Conservation (phyloP, 1,140 invertebrate species). For the Lordiphosa clarofinis region DNA sequence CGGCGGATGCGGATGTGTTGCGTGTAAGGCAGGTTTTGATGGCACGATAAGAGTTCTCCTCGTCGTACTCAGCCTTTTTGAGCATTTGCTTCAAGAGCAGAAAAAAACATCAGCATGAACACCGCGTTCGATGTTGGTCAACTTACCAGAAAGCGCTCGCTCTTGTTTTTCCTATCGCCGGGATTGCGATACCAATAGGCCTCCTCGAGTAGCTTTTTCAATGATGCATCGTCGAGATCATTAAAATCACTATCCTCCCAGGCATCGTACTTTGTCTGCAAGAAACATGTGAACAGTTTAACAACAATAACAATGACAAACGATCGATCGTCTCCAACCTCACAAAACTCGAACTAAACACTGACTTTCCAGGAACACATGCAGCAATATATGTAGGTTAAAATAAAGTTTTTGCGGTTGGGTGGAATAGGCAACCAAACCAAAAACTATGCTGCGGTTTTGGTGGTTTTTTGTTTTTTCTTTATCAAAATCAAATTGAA, state of each 20-base stretch:
- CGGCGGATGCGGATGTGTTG: slow-evolving; percentile 49
- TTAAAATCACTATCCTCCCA: slow-evolving; percentile 85
- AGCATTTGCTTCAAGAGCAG: slow-evolving; percentile 61
- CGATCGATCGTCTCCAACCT: too few species aligned
- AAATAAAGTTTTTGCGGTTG: too few species aligned
- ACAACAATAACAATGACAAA: too few species aligned
- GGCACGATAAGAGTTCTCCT: slow-evolving; percentile 68
- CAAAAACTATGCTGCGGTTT: too few species aligned
- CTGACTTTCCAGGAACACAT: too few species aligned
- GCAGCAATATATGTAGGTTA: too few species aligned
- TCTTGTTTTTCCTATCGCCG: slow-evolving; percentile 86
- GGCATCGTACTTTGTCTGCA: slow-evolving; percentile 69
- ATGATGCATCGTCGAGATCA: slow-evolving; percentile 83
- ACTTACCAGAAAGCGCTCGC: slow-evolving; percentile 85
- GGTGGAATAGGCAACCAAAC: too few species aligned
- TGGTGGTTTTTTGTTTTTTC: too few species aligned
- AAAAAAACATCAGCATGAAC: neutral
- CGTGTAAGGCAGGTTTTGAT: slow-evolving; percentile 60
- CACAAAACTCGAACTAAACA: too few species aligned
- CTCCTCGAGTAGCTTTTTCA: slow-evolving; percentile 86
- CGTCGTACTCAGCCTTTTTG: slow-evolving; percentile 78
- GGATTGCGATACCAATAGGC: slow-evolving; percentile 86
- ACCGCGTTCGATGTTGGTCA: too few species aligned
- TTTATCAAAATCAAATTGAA: too few species aligned
- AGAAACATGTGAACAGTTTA: neutral